Percentiles rank a stretch among this genome's conserved stretches.
Conservation (phyloP, 1,140 invertebrate species). For the Sitophilus oryzae region DNA sequence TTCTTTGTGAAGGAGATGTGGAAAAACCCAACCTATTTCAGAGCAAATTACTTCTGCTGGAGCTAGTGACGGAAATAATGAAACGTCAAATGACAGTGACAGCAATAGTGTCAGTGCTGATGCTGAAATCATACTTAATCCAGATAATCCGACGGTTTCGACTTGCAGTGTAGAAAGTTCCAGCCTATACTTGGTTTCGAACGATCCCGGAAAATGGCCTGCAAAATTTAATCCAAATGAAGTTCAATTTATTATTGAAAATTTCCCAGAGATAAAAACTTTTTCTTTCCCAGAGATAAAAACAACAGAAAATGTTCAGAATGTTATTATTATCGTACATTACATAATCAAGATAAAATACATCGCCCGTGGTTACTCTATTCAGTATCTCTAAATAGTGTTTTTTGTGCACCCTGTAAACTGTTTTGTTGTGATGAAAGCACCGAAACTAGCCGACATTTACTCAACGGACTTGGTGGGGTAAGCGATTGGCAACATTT, state of each 20-base stretch:
- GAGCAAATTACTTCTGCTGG: not conserved
- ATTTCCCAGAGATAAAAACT: not conserved
- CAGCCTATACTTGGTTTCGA: too few relatives aligned
- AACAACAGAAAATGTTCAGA: slow-evolving; percentile 10
- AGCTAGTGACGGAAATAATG: not conserved
- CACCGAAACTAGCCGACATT: slow-evolving; percentile 3
- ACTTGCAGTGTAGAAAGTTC: too few relatives aligned
- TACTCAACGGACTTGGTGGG: slow-evolving; percentile 2
- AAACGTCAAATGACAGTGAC: too few relatives aligned
- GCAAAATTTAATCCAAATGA: too few relatives aligned
- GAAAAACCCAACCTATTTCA: not conserved
- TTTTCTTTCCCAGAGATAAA: slow-evolving; percentile 9
- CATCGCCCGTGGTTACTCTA: slow-evolving; percentile 9
- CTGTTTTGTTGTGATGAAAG: slow-evolving; percentile 7
- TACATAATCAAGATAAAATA: slow-evolving; percentile 5
- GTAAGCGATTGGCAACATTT: slow-evolving; percentile 6
- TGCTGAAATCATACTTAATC: not conserved
- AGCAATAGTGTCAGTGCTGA: not conserved
- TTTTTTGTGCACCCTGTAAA: slow-evolving; percentile 8
- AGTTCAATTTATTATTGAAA: too few relatives aligned
- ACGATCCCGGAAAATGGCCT: too few relatives aligned
- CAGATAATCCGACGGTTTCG: not conserved
- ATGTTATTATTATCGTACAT: slow-evolving; percentile 11
- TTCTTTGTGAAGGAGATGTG: too few relatives aligned
- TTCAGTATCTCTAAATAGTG: slow-evolving; percentile 11